Percentiles rank a stretch among this genome's conserved stretches.
Evolutionary conservation across 92 coral and sea anemone species (phyloP).

Genomic region (Siderastrea radians): DNA sequence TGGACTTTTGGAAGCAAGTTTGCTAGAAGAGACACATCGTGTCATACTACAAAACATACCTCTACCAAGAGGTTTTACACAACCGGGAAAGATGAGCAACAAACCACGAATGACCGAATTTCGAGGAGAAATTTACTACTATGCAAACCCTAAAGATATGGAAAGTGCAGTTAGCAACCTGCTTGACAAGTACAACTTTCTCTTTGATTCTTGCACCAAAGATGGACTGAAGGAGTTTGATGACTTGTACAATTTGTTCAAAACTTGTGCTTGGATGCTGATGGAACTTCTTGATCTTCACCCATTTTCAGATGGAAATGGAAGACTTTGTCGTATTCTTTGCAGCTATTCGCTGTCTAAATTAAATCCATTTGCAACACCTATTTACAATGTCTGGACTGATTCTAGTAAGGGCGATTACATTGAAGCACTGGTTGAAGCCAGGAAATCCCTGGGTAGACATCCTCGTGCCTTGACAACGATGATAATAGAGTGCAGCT

Average conservation of each 20-base stretch:
- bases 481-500: conserved; percentile 91
- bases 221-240: conserved; percentile 6
- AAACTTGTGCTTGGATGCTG: conserved; percentile 78
- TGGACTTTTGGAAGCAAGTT: conserved; percentile 47
- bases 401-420: conserved; percentile 78
- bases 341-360: conserved; percentile 81
- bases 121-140: conserved; percentile 71
- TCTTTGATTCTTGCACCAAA: conserved; percentile 44
- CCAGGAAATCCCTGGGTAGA: conserved; percentile 65
- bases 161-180: conserved; percentile 57
- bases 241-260: conserved; percentile 65
- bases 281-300: conserved; percentile 90
- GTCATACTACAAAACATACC: conserved; percentile 55
- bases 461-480: conserved; percentile 81
- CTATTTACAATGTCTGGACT: conserved; percentile 89
- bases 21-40: conserved; percentile 68
- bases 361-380: conserved; percentile 88
- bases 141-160: conserved; percentile 80
- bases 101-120: conserved; percentile 62
- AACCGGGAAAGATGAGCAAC: conserved; percentile 74
- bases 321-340: conserved; percentile 87
- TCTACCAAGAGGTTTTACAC: conserved; percentile 23
- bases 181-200: conserved; percentile 81
- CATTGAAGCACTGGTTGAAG: conserved; percentile 74
- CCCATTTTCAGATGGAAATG: conserved; percentile 96